Base-by-base conservation (phyloP, 2,888 invertebrate species). In the Synergus itoensis region DNA sequence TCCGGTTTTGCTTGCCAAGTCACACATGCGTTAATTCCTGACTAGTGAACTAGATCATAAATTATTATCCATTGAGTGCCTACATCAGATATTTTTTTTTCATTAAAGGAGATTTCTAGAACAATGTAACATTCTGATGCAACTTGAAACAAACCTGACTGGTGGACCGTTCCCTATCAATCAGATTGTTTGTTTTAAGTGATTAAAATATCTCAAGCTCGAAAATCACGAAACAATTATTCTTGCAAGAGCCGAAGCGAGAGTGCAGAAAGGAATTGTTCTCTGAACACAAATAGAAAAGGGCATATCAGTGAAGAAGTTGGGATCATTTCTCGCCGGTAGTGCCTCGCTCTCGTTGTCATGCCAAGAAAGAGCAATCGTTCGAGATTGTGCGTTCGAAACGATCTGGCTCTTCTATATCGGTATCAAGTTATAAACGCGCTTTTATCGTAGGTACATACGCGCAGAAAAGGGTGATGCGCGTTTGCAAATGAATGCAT, bases 401-500 rank as follows among this genome's bases (percentile, higher is more conserved):
- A 73, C 69, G 69, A 73, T 73, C 69, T 53, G 14, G 53, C 69
- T 53, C 45, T 73, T 73, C 69, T 73, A 73, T 73, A 73, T 73
- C 69, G 48, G 69, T 53, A 73, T 73, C 69, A 73, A 73, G 69
- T 73, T 73, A 73, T 73, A 73, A 73, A 73, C 48, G 69, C 48
- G 69, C 45, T 48, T 73, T 73, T 73, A 73, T 73, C 69, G 69
- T 48, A 36, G 69, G 69, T 73, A 73, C 69, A 73, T 73, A 36
- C 48, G n/a, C 36, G 69, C 48, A 73, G 69, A 73, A 73, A 73
- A 73, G 69, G 76, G 76, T 76, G 76, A 63, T 76, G 62, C 41
- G 40, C 76, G 85, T 87, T 87, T 85, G 83, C 75, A 83, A 82
- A 78, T 83, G 69, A 76, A 67, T 65, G 84, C 83, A 85, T 87